Conservation (phyloP, 2,888 invertebrate species). For the Pycnomerus fuliginosus region DNA sequence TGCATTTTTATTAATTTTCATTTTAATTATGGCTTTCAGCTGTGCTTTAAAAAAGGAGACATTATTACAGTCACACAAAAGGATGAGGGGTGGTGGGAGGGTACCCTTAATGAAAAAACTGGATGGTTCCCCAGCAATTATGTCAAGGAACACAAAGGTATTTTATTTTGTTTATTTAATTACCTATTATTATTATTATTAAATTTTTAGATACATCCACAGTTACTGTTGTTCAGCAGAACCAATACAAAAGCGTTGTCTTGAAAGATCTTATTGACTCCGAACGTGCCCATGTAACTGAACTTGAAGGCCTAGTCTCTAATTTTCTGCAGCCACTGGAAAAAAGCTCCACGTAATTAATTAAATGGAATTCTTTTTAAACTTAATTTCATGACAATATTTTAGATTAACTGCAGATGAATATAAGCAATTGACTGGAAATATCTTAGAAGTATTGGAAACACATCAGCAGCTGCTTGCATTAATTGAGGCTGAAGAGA, state of each 20-base stretch:
- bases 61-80: slow-evolving; percentile 94
- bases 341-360: slow-evolving; percentile 79
- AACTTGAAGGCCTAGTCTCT: slow-evolving; percentile 80
- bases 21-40: slow-evolving; percentile 53
- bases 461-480: slow-evolving; percentile 79
- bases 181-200: slow-evolving; percentile 1
- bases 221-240: slow-evolving; percentile 65
- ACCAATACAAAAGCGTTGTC: slow-evolving; percentile 81
- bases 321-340: slow-evolving; percentile 88
- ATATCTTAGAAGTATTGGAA: slow-evolving; percentile 83
- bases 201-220: slow-evolving; percentile 55
- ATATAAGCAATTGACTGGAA: slow-evolving; percentile 83
- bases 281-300: slow-evolving; percentile 86
- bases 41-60: slow-evolving; percentile 95
- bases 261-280: slow-evolving; percentile 90
- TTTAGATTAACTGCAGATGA: slow-evolving; percentile 83
- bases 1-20: slow-evolving; percentile 15
- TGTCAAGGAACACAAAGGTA: slow-evolving; percentile 83
- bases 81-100: slow-evolving; percentile 99
- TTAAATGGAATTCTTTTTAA: slow-evolving; percentile 15
- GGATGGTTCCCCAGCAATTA: slow-evolving; percentile 99
- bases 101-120: slow-evolving; percentile 90
- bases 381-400: too few species aligned
- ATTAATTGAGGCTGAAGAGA: slow-evolving; percentile 77
- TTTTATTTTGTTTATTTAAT: slow-evolving; percentile 1